These are phyloP conservation scores for Leucozona laternaria DNA, from an alignment of 2,888 invertebrate genomes.

Conservation along the genomic window DNA sequence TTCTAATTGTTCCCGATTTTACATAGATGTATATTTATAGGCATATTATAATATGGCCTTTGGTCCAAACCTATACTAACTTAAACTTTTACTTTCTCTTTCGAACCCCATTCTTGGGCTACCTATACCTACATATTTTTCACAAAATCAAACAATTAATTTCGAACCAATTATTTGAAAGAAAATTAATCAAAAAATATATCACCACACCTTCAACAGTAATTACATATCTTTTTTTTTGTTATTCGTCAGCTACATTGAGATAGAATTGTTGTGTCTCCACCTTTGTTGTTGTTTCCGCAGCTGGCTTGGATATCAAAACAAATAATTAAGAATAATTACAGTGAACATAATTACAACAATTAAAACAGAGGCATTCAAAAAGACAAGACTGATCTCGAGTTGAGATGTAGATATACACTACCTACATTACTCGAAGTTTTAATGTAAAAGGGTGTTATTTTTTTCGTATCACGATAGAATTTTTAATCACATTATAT, in stretches of 20 bases:
- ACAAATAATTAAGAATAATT: conserved; percentile 75
- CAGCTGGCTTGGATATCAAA: conserved; percentile 69
- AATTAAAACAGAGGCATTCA: conserved; percentile 59
- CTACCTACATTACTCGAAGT: neutral
- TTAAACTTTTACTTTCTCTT: neutral
- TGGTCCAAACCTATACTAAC: neutral
- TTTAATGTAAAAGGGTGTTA: neutral
- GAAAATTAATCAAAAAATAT: conserved; percentile 28
- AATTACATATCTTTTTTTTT: conserved; percentile 21
- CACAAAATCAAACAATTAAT: conserved; percentile 1
- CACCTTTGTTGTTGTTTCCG: conserved; percentile 58
- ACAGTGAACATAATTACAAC: conserved; percentile 72
- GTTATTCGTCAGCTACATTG: neutral
- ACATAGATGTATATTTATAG: no score
- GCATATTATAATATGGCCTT: neutral
- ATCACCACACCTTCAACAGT: conserved; percentile 70
- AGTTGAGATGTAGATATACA: conserved; percentile 4
- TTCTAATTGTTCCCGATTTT: no score
- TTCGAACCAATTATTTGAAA: neutral
- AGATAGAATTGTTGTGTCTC: neutral
- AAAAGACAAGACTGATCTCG: conserved; percentile 28
- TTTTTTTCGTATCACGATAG: neutral
- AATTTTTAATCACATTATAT: no score
- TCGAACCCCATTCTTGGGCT: neutral
- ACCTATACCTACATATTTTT: neutral